A percentile compares a stretch with the other conserved stretches of the same genome.
phyloP scores from a whole-genome alignment of 2,113 vertebrate genomes.

The Phocoena sinus region DNA sequence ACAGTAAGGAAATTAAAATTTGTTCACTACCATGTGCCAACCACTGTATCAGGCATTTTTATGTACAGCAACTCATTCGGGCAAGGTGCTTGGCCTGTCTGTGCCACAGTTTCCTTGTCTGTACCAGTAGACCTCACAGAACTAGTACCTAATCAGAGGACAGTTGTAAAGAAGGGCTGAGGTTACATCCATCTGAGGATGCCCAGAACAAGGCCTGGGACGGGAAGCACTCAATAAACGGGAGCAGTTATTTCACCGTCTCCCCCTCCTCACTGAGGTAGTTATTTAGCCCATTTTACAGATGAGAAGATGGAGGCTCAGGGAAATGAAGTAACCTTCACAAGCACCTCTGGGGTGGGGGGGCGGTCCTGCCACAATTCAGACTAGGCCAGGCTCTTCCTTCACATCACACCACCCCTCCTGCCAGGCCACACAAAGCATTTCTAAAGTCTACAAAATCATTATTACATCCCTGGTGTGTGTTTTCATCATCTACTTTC shows the following conservation, averaged over 20 bases:
- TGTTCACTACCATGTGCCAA: background rate
- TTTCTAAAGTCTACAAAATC: background rate
- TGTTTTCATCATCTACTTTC: background rate
- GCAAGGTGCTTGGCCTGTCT: background rate
- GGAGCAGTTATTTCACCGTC: background rate
- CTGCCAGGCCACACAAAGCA: fast-evolving
- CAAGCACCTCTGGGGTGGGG: fast-evolving
- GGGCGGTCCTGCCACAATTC: background rate
- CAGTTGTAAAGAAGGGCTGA: background rate
- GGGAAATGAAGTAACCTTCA: background rate
- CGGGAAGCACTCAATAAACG: fast-evolving
- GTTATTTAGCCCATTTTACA: background rate
- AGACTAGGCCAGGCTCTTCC: background rate
- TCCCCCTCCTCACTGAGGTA: background rate
- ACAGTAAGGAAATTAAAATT: background rate
- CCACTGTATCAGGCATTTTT: background rate
- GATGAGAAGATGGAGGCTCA: background rate
- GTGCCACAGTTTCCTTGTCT: background rate
- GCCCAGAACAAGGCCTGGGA: background rate
- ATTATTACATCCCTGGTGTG: too few relatives aligned
- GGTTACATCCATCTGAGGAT: too few relatives aligned
- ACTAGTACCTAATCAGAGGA: background rate
- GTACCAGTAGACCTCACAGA: too few relatives aligned
- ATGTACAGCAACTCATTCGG: background rate
- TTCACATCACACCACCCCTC: background rate